Evolutionary conservation across 2,797 vertebrate species (phyloP), one percentile per base, ranked within the genome.

Genomic region (Lithobates sylvaticus): DNA sequence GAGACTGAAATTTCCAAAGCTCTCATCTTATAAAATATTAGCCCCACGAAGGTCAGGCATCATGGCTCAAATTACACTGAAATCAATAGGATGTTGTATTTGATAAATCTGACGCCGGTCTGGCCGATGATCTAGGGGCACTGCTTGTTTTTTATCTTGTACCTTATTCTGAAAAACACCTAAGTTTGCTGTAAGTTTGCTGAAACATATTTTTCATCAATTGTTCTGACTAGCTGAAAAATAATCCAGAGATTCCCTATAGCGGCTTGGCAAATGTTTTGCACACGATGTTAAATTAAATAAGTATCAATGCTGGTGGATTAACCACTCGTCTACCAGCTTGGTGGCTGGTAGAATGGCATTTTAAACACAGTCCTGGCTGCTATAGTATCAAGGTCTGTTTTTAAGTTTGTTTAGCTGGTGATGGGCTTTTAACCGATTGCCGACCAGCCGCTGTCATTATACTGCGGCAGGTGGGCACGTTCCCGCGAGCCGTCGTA

Each of bases 51-150:
- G 34, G 72, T 64, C 44, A 75, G 29, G 74, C 44, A 34, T 74
- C n/a, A 69, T 68, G 72, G 23, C 42, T 75, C 36, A 75, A 61
- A 85, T 81, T 85, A 75, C 44, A 80, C 54, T 65, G 34, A 64
- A 64, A 85, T 85, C 77, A 74, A 80, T 80, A 75, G 15, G 39
- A 75, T 74, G 29, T 81, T 72, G 44, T 81, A 50, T 72, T 80
- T 80, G 44, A 80, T 71, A 74, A 47, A 83, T 83, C 68, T 9
- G 76, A 26, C n/a, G 12, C 42, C 42, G 10, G 73, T 79, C 21
- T 67, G 76, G 39, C 54, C 54, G 67, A 42, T 85, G 84, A 64
- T 29, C 65, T 47, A 50, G 44, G 61, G 64, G 70, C 70, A 65
- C n/a, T 61, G 80, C 50, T 34, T 81, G 47, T 23, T 34, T 81